Base-by-base conservation (phyloP, 2,888 invertebrate species). In the Thereva unica region DNA sequence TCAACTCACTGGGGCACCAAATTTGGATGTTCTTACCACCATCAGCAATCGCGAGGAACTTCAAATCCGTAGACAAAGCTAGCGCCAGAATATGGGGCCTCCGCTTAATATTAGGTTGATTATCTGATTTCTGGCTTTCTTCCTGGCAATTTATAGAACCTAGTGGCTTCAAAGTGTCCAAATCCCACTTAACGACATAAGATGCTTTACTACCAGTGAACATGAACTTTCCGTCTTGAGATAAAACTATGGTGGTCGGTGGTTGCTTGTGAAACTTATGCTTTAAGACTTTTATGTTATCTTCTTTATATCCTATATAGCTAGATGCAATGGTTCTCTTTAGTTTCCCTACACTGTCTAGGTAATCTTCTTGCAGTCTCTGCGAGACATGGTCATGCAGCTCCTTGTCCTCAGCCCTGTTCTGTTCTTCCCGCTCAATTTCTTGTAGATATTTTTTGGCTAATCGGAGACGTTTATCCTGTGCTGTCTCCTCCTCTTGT, bases 151-250 rank as follows among this genome's bases (percentile, higher is more conserved):
- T 76, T 37, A 87, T 78, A 66, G 80, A 77, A 4, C 83, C 85
- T 2, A 89, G 75, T 81, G 89, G 88, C 72, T 84, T 84, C 72
- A 84, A 85, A n/a, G 86, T 85, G 70, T 82, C 81, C 54, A 91
- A 76, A 37, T 85, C 85, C 91, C 95, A 97, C 84, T 96, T 96
- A 10, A 95, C 87, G 64, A 97, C 85, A 55, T 86, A 85, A 54
- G 93, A 90, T 78, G 95, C 93, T 83, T 97, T 97, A 66, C 93
- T 93, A 0, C 92, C 95, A 37, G 91, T 88, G 79, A 87, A 96
- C 0, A 92, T 82, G 74, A 82, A 86, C 73, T 85, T 84, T 54
- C 88, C 87, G 80, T 95, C 91, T 67, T 83, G 83, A 38, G 91
- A 89, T 4, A 96, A 78, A 72, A 90, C 91, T 9, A 95, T 77